Evolutionary conservation across 2,888 invertebrate species (phyloP), one percentile per base, ranked within the genome.

Genomic region (Timema cristinae): DNA sequence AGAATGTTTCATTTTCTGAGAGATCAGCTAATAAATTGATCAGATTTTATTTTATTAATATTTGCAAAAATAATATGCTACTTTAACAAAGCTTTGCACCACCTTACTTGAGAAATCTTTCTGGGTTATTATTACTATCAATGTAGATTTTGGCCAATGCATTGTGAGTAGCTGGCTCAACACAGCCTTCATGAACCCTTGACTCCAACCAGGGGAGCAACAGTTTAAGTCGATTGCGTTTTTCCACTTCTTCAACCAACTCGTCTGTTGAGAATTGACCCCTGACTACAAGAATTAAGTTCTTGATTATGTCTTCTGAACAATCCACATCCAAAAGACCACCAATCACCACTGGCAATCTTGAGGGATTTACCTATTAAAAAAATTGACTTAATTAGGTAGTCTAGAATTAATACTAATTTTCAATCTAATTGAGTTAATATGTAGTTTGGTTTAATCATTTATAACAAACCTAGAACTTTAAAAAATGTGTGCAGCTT

Each of bases 141-240:
- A 99, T 99, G 86, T 99, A 99, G 79, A 99, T 99, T 84, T 99
- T 99, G 72, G 99, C 99, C 76, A 99, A 85, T 0, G 99, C 99
- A 83, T 99, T 99, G 84, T 99, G 99, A 0, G 99, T 99, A 13
- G 98, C 98, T 6, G 98, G 94, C 81, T 99, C 99, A 11, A 91
- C 91, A 80, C 96, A 95, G 56, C 97, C 97, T 80, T 99, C 99
- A 81, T 98, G 98, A 48, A 98, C 94, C 72, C 98, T 90, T 0
- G 95, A 96, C 82, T 99, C 99, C 78, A 99, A 83, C 99, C 99
- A 99, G 0, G 98, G 97, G 68, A 98, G 85, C 15, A 99, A 85
- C 71, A 99, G 85, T 82, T 99, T 99, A 79, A 99, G 83, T 68
- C 98, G 91, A 83, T 94, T 96, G 49, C 95, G 88, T 80, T 96